phyloP scores from a whole-genome alignment of 1,140 invertebrate species.

The Mizuhopecten yessoensis region DNA sequence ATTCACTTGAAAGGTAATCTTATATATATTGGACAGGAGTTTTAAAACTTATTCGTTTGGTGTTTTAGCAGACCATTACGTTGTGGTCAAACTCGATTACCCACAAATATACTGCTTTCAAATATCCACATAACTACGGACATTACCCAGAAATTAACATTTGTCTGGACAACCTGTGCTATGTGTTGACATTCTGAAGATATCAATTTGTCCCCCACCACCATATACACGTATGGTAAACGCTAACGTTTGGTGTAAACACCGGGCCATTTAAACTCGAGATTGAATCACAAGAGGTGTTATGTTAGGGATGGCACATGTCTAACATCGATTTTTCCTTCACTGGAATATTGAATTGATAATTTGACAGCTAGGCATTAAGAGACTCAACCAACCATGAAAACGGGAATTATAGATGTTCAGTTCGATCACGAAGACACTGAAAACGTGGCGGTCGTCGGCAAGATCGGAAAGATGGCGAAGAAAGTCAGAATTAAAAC shows the following conservation, averaged over 20 bases:
- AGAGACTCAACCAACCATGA: not conserved
- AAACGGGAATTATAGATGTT: constrained; percentile 25
- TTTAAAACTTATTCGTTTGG: not conserved
- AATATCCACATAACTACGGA: not conserved
- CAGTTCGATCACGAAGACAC: not conserved
- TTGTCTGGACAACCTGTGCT: not conserved
- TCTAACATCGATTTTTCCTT: not conserved
- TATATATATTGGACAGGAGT: not conserved
- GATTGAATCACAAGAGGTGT: constrained; percentile 15
- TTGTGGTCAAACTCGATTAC: constrained; percentile 4
- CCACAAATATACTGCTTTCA: too few species aligned
- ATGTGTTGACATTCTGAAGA: not conserved
- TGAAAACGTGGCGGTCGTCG: not conserved
- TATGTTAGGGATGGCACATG: not conserved
- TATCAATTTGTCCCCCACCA: constrained; percentile 1
- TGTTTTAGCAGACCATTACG: not conserved
- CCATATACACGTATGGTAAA: not conserved
- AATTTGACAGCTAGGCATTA: constrained; percentile 27
- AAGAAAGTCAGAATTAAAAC: constrained; percentile 21
- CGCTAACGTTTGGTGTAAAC: not conserved
- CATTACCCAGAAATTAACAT: not conserved
- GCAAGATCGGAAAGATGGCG: constrained; percentile 30
- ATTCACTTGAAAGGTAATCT: not conserved
- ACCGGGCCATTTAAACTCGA: not conserved
- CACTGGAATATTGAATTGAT: not conserved